Evolutionary conservation across 2,113 vertebrate species (phyloP).

Genomic region (Tetrao urogallus): DNA sequence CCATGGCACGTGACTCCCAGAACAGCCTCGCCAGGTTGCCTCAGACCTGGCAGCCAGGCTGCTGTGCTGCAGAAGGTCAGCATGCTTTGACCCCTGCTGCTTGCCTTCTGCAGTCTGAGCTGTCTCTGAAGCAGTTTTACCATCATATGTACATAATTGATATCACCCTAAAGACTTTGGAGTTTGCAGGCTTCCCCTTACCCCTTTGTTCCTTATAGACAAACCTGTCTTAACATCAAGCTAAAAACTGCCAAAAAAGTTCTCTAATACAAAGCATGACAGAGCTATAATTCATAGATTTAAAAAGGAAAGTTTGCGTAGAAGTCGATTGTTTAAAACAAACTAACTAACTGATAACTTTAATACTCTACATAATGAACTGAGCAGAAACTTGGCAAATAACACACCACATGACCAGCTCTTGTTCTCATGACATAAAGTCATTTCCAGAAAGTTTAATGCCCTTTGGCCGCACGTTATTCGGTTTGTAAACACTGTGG

Average conservation of each 20-base stretch:
- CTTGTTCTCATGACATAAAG: neutral
- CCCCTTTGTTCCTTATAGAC: neutral
- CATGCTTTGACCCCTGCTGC: neutral
- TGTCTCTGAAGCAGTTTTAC: neutral
- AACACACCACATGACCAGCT: neutral
- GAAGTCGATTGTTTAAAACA: neutral
- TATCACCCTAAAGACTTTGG: rapidly evolving
- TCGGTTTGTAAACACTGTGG: neutral
- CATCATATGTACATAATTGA: neutral
- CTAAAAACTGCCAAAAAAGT: neutral
- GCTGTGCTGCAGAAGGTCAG: rapidly evolving
- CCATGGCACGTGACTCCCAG: rapidly evolving
- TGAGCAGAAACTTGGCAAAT: neutral
- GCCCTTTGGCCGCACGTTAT: neutral
- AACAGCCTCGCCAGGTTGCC: rapidly evolving
- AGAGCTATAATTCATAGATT: neutral
- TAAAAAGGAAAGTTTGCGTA: neutral
- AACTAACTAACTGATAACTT: neutral
- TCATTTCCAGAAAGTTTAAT: neutral
- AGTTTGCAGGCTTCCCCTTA: neutral
- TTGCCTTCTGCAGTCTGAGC: neutral
- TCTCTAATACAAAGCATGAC: neutral
- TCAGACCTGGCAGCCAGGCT: neutral
- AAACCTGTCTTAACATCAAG: neutral
- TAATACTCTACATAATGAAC: neutral